phyloP scores from a whole-genome alignment of 1,140 invertebrate genomes.

The Lepidurus couesii region DNA sequence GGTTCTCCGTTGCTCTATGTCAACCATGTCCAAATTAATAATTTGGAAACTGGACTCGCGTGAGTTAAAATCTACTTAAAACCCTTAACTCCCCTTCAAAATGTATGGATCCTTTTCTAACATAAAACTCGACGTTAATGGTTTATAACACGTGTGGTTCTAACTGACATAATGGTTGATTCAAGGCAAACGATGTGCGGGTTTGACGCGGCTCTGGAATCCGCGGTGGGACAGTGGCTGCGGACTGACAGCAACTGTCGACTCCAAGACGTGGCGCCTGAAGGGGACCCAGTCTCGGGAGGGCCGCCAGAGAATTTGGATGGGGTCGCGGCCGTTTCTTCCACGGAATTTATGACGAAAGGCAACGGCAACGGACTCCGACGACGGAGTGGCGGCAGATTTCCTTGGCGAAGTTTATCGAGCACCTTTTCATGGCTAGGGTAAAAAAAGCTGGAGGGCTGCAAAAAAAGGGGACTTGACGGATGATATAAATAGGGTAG shows the following conservation, averaged over 20 bases:
- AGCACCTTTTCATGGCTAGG: neutral
- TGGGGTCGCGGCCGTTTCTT: neutral
- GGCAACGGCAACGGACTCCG: neutral
- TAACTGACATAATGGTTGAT: too few species aligned
- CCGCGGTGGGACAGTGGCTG: slow-evolving; percentile 32
- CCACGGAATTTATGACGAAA: slow-evolving; percentile 22
- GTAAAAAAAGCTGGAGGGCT: neutral
- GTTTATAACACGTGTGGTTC: too few species aligned
- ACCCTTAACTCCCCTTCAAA: neutral
- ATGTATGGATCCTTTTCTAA: too few species aligned
- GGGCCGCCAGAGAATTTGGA: neutral
- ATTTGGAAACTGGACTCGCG: slow-evolving; percentile 40
- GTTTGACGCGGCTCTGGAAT: slow-evolving; percentile 35
- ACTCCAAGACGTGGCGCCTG: slow-evolving; percentile 26
- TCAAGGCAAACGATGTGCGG: slow-evolving; percentile 37
- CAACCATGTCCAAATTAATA: slow-evolving; percentile 38
- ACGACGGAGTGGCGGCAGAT: neutral
- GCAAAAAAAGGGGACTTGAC: neutral
- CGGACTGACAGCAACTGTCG: slow-evolving; percentile 35
- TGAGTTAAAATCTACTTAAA: slow-evolving; percentile 25
- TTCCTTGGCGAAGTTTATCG: neutral
- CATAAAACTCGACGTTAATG: too few species aligned
- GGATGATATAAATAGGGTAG: neutral
- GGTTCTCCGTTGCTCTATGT: slow-evolving; percentile 51
- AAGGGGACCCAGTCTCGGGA: neutral